Evolutionary conservation across 1,140 invertebrate species (phyloP).

Genomic region (Micrasema minimum): DNA sequence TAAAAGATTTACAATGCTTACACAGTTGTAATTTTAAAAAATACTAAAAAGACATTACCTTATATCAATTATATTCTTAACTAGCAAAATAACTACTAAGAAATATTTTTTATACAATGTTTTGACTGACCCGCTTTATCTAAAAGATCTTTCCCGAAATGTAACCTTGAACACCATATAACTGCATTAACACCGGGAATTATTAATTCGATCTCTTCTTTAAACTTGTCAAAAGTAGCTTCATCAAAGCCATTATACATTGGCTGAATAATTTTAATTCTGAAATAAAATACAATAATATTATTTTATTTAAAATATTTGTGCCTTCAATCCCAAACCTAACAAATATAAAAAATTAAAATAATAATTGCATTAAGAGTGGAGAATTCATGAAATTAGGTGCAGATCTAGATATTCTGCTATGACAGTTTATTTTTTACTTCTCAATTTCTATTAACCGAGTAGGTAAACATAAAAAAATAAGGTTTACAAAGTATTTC

Average conservation of each 20-base stretch:
- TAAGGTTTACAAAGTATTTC: too few species aligned
- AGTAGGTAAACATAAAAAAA: too few species aligned
- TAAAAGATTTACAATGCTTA: slow-evolving; percentile 48
- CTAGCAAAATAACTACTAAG: neutral
- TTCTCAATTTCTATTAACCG: too few species aligned
- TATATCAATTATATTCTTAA: neutral
- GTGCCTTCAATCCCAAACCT: too few species aligned
- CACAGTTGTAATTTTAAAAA: neutral
- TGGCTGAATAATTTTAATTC: slow-evolving; percentile 61
- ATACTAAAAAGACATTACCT: neutral
- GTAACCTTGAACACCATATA: slow-evolving; percentile 63
- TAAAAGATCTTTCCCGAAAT: slow-evolving; percentile 58
- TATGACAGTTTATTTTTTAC: too few species aligned
- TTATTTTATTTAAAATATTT: too few species aligned
- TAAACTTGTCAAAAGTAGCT: slow-evolving; percentile 56
- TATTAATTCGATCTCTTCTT: slow-evolving; percentile 58
- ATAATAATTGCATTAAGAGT: too few species aligned
- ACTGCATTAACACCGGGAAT: slow-evolving; percentile 57
- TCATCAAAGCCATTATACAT: slow-evolving; percentile 58
- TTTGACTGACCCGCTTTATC: slow-evolving; percentile 57
- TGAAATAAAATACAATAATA: slow-evolving; percentile 42
- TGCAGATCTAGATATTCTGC: too few species aligned
- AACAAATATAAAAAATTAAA: too few species aligned
- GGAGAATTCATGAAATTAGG: too few species aligned
- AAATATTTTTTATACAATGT: neutral